These are phyloP conservation scores for Corydoras sp. DNA, from an alignment of 2,113 vertebrate genomes.

Conservation along the genomic window DNA sequence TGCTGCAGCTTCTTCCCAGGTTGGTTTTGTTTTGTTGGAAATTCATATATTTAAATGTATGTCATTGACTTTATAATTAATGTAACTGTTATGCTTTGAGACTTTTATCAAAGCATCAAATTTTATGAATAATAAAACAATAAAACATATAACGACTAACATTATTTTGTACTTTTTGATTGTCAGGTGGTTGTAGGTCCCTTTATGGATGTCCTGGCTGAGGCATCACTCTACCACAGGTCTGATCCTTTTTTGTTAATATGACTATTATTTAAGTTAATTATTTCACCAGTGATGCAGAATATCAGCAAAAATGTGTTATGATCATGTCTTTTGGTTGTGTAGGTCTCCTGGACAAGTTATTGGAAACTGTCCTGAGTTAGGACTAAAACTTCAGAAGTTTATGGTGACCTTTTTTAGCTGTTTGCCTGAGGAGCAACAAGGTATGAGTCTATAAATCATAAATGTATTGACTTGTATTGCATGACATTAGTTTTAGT, in stretches of 20 bases:
- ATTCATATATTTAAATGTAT: too few relatives aligned
- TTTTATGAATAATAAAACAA: too few relatives aligned
- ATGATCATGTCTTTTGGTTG: not conserved
- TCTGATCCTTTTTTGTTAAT: not conserved
- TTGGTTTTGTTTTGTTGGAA: constrained; percentile 37
- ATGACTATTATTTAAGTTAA: too few relatives aligned
- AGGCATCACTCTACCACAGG: constrained; percentile 81
- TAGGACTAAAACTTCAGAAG: constrained; percentile 74
- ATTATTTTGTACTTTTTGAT: too few relatives aligned
- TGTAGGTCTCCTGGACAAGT: constrained; percentile 70
- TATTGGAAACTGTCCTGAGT: constrained; percentile 75
- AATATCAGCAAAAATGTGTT: too few relatives aligned
- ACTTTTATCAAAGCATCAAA: too few relatives aligned
- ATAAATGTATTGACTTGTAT: too few relatives aligned
- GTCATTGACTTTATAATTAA: too few relatives aligned
- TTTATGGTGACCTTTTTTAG: constrained; percentile 75
- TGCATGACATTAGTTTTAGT: too few relatives aligned
- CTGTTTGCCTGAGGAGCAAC: constrained; percentile 72
- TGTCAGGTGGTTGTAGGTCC: constrained; percentile 78
- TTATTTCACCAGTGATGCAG: too few relatives aligned
- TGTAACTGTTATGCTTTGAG: too few relatives aligned
- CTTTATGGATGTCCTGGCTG: constrained; percentile 83
- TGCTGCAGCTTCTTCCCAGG: constrained; percentile 74
- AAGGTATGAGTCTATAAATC: constrained; percentile 59
- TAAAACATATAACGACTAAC: too few relatives aligned